Evolutionary conservation across 2,797 vertebrate species (phyloP), one percentile per base, ranked within the genome.

Genomic region (Amazonetta brasiliensis): DNA sequence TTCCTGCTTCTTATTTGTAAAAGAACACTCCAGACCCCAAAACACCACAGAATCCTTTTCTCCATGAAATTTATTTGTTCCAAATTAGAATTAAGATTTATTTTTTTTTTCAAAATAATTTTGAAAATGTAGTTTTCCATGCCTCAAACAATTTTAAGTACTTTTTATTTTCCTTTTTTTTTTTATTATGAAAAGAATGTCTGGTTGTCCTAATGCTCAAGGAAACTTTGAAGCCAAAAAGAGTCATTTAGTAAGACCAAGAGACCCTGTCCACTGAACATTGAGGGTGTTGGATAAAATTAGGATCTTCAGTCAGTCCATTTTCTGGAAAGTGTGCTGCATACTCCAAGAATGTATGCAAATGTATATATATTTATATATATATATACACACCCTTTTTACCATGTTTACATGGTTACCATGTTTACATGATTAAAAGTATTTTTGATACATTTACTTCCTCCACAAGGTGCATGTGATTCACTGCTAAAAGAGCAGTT

Each of bases 31-130:
- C 13, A 17, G 59, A 74, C 3, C 2, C 4, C 1, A 9, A 67
- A 83, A 66, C 0, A 16, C 6, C 60, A 55, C 2, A 50, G n/a
- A 58, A 69, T 1, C 0, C 8, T 39, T 71, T 58, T 3, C 16
- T 56, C 3, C 10, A 33, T 26, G 14, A 77, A 94, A 71, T 3
- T 1, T 56, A 86, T 88, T 67, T 37, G 3, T 72, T 52, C 19
- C 35, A 83, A 83, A 67, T 22, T 9, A 48, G 26, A 80, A 77
- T 59, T 23, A 76, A 78, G 28, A 56, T 10, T 1, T 14, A 39
- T 30, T 44, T 30, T n/a, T 33, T 39, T 21, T 30, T 33, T 21
- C 60, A 66, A 66, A 72, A 52, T 7, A 31, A 39, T 67, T 78
- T 46, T 59, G 8, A 44, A 92, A 89, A 52, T 15, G 1, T 25